Base-by-base conservation (phyloP, 2,113 vertebrate species). In the Caranx ignobilis region DNA sequence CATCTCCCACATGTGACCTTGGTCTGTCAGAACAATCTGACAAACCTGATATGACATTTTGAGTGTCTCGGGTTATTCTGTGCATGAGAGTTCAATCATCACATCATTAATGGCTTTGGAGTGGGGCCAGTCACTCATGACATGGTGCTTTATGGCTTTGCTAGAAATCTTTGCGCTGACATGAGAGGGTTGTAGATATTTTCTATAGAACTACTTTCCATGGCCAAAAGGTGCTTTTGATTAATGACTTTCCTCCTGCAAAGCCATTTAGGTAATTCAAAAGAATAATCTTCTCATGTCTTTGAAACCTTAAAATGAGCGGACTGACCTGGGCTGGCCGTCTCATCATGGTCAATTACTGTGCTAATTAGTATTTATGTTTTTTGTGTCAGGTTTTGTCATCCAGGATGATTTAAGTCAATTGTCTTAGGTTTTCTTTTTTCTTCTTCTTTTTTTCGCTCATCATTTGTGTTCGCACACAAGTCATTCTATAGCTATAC, bases 1-100 rank as follows among this genome's bases (percentile, higher is more conserved):
- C 95, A 94, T 96, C 93, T 77, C 56, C 37, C 34, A 48, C 90
- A 89, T 84, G 90, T 96, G 97, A 97, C 96, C 96, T 98, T 96
- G 96, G 95, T 86, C 21, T 84, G 87, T 92, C 91, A 92, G 92
- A 92, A 89, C 94, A 74, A 96, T 95, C 83, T 94, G 93, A 95
- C 95, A 96, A 96, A 97, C 95, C 95, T 94, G 96, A 96, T 95
- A 94, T 95, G 96, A 96, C 96, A 97, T 97, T 97, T 97, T 95
- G 95, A 96, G 95, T 95, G 96, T 96, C 95, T 81, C 94, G 94
- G 95, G 95, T 96, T 96, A 96, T 96, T 96, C 85, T 35, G 90
- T 94, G 95, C 97, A 96, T 96, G 95, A 95, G 97, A 96, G 96
- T 97, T 97, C 96, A 97, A 91, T 97, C 96, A 96, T 95, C 94